Evolutionary conservation across 2,797 vertebrate species (phyloP), one percentile per base, ranked within the genome.

Genomic region (Myripristis murdjan): DNA sequence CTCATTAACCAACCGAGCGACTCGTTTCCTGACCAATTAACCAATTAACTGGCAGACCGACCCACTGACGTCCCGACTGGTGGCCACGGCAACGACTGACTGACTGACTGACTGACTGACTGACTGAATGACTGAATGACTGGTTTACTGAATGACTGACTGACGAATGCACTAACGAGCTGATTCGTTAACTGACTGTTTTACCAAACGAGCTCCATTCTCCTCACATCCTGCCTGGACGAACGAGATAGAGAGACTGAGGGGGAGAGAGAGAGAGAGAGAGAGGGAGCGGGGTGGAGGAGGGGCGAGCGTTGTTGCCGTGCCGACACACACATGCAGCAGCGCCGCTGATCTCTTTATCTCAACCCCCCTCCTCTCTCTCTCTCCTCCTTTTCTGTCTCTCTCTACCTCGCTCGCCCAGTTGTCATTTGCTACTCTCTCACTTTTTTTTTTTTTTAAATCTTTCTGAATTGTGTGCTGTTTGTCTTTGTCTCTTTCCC

Each of bases 261-360:
- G 68, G 44, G 49, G 28, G 59, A 18, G 49, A 33, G 54, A 20
- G 53, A 70, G 23, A 31, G 60, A 73, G 39, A 33, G 35, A 2
- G 64, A 72, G 73, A 49, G 48, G 9, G 24, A 4, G n/a, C n/a
- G n/a, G n/a, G 6, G 10, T 39, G 86, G 82, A 82, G 89, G 85
- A 81, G 75, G 89, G 81, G n/a, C n/a, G n/a, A n/a, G 83, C 22
- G 2, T 5, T 6, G 65, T 18, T 53, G 67, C 80, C 43, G 63
- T 66, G 81, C 67, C 82, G 81, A 68, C 75, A 64, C 61, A 2
- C 44, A 79, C 66, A n/a, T n/a, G n/a, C n/a, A n/a, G 28, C 70
- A 63, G 70, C 67, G 55, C 70, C 64, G 24, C 68, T 69, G 76
- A 83, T 87, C 77, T 82, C 73, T 89, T 82, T 82, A 87, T 89